phyloP scores from a whole-genome alignment of 2,797 vertebrate genomes.

The Bucorvus abyssinicus region DNA sequence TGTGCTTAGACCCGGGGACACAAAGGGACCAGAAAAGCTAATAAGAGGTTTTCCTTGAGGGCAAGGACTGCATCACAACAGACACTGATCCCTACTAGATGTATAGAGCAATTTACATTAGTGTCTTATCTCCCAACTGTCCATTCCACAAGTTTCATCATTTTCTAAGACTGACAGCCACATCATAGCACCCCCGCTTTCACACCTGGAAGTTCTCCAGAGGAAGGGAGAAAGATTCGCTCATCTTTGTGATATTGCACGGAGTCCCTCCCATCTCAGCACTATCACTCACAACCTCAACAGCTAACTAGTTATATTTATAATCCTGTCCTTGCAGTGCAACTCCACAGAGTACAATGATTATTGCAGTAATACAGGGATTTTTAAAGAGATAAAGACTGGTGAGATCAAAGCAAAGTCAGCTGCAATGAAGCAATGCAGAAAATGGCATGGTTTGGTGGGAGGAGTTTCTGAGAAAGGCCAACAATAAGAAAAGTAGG shows the following conservation, averaged over 20 bases:
- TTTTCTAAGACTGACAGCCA: not conserved
- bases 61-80: not conserved
- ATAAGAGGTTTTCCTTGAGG: not conserved
- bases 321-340: not conserved
- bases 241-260: not conserved
- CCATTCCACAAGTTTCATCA: not conserved
- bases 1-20: not conserved
- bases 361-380: not conserved
- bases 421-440: not conserved
- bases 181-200: not conserved
- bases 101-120: not conserved
- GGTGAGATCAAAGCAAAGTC: not conserved
- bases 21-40: not conserved
- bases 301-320: not conserved
- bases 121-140: not conserved
- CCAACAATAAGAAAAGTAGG: not conserved
- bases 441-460: not conserved
- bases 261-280: not conserved
- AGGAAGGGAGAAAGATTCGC: not conserved
- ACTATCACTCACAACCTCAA: not conserved
- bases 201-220: not conserved
- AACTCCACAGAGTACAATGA: not conserved
- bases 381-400: not conserved
- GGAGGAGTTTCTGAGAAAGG: slow-evolving; percentile 2
- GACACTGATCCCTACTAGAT: not conserved